phyloP scores from a whole-genome alignment of 1,140 invertebrate species.

The Eupristina koningsbergeri region DNA sequence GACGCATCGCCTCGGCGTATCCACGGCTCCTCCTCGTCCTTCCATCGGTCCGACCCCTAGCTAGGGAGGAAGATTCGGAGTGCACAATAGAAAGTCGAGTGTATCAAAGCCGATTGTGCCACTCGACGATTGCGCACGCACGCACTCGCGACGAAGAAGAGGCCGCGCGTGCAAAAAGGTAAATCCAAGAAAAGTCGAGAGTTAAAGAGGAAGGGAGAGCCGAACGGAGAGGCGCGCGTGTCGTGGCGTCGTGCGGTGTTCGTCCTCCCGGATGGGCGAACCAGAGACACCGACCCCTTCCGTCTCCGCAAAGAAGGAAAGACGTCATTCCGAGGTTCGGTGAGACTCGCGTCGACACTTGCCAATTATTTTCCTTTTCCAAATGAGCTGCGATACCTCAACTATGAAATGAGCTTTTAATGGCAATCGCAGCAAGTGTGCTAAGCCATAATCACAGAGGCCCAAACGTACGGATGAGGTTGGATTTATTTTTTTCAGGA shows the following conservation, averaged over 20 bases:
- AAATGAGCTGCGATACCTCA: not conserved
- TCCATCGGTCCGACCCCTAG: conserved; percentile 1
- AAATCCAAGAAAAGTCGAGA: conserved; percentile 36
- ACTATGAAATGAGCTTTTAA: not conserved
- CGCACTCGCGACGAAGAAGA: no score
- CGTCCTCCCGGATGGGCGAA: no score
- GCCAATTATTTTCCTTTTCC: not conserved
- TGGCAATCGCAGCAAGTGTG: not conserved
- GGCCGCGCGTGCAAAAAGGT: not conserved
- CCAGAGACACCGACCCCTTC: no score
- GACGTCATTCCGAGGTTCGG: not conserved
- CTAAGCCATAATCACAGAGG: not conserved
- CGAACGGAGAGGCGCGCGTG: not conserved
- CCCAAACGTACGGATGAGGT: not conserved
- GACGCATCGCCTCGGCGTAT: conserved; percentile 1
- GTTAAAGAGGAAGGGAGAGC: not conserved
- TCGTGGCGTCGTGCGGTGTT: no score
- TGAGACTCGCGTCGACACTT: not conserved
- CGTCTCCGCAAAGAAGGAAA: no score
- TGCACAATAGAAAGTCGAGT: conserved; percentile 38
- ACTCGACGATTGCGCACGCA: no score
- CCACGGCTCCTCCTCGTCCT: conserved; percentile 27
- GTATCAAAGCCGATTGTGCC: conserved; percentile 29
- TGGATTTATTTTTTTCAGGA: not conserved
- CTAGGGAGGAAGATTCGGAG: conserved; percentile 23